Base-by-base conservation (phyloP, 2,888 invertebrate genomes). In the Zootermopsis nevadensis region DNA sequence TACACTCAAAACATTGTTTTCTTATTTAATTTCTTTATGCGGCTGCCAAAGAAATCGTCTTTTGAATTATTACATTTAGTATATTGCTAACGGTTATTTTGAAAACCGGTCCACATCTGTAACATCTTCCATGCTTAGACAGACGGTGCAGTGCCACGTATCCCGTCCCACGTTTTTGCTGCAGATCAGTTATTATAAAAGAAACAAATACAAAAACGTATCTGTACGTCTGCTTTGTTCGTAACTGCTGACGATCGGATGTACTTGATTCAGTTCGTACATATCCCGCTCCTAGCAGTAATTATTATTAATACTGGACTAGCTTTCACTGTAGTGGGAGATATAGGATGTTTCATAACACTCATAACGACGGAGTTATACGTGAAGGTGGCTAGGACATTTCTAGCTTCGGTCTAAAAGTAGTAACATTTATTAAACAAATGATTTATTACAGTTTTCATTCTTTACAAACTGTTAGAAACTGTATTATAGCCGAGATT, bases 151-250 rank as follows among this genome's bases (percentile, higher is more conserved):
- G 0, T 33, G 69, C 69, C 33, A 33, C 22, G 33, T 69, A 33
- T 69, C 69, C 69, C 33, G 69, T 69, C 69, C 69, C 69, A 69
- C 69, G 69, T 31, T 69, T 69, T 69, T 69, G n/a, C 60, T 10
- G 27, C n/a, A 27, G 60, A 27, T n/a, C 27, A 15, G 8, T 60
- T 60, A 60, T 60, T 60, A n/a, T n/a, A 60, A 60, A 60, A 60
- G 60, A 60, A 60, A 60, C 60, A n/a, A 4, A 2, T n/a, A 60
- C 60, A 60, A 60, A 60, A 60, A 60, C 6, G 27, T 60, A n/a
- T 60, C 12, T 3, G n/a, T 60, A 15, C n/a, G 60, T 60, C 60
- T 60, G 60, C 60, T 60, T 15, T 60, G n/a, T 60, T n/a, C 48
- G 48, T 48, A 48, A 48, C 48, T 15, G 15, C 10, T 48, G 48